A percentile compares a stretch with the other conserved stretches of the same genome.
phyloP scores from a whole-genome alignment of 2,888 invertebrate species.

The Argyresthia goedartella region DNA sequence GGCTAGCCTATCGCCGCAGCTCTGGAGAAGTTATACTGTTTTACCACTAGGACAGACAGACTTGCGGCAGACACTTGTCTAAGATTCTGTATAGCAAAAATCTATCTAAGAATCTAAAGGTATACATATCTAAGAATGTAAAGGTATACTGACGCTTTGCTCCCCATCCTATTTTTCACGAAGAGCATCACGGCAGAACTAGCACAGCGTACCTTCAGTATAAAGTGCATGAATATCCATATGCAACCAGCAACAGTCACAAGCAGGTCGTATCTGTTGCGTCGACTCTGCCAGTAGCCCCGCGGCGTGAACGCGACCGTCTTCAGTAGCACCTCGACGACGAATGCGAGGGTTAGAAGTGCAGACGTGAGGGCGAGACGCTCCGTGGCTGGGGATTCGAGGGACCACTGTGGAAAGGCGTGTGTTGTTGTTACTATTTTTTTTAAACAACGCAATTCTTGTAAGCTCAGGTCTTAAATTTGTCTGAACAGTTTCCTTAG shows the following conservation, averaged over 20 bases:
- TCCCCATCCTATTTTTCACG: too few species aligned
- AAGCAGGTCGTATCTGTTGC: constrained; percentile 97
- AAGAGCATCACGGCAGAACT: too few species aligned
- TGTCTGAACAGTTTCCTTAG: neutral
- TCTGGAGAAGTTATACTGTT: too few species aligned
- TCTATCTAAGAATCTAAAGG: too few species aligned
- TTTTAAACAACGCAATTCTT: neutral
- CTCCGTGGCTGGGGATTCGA: constrained; percentile 83
- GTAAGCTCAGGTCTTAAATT: neutral
- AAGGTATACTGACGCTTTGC: too few species aligned
- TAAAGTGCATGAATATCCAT: constrained; percentile 96
- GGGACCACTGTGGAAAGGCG: constrained; percentile 81
- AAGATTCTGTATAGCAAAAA: too few species aligned
- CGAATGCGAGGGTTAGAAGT: constrained; percentile 91
- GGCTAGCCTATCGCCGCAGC: too few species aligned
- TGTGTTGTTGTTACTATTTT: neutral
- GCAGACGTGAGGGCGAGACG: constrained; percentile 89
- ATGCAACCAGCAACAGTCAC: constrained; percentile 97
- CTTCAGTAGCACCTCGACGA: constrained; percentile 97
- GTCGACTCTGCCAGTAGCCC: constrained; percentile 98
- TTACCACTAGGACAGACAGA: neutral
- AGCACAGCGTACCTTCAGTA: constrained; percentile 87
- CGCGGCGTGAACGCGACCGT: constrained; percentile 97
- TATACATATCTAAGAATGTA: too few species aligned
- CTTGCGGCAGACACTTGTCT: too few species aligned